Evolutionary conservation across 2,113 vertebrate species (phyloP).

Genomic region (Condylura cristata): DNA sequence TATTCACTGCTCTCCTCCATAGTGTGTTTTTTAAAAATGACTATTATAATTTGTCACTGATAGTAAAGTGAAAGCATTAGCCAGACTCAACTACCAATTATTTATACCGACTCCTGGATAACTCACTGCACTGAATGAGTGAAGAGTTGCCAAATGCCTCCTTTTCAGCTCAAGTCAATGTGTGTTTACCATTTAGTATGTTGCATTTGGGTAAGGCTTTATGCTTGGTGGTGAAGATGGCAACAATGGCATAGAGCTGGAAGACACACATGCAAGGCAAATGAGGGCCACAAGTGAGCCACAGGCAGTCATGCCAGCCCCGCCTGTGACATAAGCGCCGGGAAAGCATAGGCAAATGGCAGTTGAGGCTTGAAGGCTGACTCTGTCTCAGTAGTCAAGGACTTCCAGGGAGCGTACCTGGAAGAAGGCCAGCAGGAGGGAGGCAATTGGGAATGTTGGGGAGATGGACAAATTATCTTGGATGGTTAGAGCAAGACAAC

Average conservation of each 20-base stretch:
- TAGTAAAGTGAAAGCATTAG: slow-evolving; percentile 3
- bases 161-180: neutral
- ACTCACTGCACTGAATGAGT: neutral
- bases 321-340: neutral
- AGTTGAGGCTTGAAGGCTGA: neutral
- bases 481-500: neutral
- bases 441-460: neutral
- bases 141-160: neutral
- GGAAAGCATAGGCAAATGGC: neutral
- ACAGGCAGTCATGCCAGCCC: neutral
- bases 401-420: neutral
- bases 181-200: neutral
- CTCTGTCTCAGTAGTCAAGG: neutral
- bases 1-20: slow-evolving; percentile 27
- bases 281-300: neutral
- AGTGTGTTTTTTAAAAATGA: neutral
- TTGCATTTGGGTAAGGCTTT: neutral
- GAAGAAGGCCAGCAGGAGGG: neutral
- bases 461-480: neutral
- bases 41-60: too few relatives aligned
- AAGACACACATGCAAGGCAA: neutral
- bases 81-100: slow-evolving; percentile 15
- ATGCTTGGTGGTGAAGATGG: neutral
- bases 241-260: neutral
- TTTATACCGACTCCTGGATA: neutral